A percentile compares a stretch with the other conserved stretches of the same genome.
phyloP scores from a whole-genome alignment of 2,888 invertebrate genomes.

The Hypsopygia costalis region DNA sequence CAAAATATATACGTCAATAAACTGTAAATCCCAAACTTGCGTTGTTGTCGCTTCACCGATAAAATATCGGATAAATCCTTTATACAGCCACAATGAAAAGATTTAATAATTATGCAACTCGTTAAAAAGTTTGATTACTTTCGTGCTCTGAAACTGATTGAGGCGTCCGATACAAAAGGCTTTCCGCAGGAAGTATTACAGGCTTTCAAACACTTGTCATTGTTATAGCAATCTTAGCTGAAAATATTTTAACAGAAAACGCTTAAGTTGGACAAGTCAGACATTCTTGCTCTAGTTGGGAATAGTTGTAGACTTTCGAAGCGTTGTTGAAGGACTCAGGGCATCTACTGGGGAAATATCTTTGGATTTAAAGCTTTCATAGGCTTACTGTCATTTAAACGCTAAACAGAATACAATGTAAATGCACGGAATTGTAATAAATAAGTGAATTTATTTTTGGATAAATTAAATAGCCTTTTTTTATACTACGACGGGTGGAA shows the following conservation, averaged over 20 bases:
- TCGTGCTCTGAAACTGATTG: constrained; percentile 34
- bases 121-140: constrained; percentile 47
- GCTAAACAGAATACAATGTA: too few relatives aligned
- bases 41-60: neutral
- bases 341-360: too few relatives aligned
- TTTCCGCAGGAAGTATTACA: constrained; percentile 17
- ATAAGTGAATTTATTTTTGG: too few relatives aligned
- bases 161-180: constrained; percentile 31
- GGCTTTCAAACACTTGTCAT: constrained; percentile 14
- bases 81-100: constrained; percentile 15
- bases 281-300: constrained; percentile 2
- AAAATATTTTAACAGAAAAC: constrained; percentile 7
- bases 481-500: too few relatives aligned
- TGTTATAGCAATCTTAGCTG: constrained; percentile 9
- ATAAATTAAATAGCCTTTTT: too few relatives aligned
- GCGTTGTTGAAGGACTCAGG: too few relatives aligned
- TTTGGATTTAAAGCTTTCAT: too few relatives aligned
- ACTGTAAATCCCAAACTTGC: neutral
- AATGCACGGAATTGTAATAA: too few relatives aligned
- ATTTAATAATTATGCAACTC: constrained; percentile 38
- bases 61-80: neutral
- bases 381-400: too few relatives aligned
- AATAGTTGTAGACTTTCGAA: constrained; percentile 4
- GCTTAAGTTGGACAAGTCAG: constrained; percentile 4
- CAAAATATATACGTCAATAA: too few relatives aligned